These are phyloP conservation scores for Tetraneura akinire DNA, from an alignment of 1,140 invertebrate genomes.

Conservation along the genomic window DNA sequence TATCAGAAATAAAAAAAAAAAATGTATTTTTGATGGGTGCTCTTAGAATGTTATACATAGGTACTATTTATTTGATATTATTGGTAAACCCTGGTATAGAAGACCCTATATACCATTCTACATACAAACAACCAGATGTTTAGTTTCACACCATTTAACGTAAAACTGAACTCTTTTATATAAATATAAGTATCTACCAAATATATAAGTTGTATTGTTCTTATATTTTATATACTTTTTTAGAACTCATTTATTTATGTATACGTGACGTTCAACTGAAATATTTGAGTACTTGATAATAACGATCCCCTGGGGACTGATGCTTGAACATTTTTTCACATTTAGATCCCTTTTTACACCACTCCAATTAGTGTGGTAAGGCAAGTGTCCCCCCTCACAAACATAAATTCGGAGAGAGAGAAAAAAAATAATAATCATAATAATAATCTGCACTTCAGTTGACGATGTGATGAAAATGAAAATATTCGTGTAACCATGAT, in stretches of 20 bases:
- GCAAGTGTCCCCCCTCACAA: constrained; percentile 10
- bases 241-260: constrained; percentile 34
- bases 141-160: not conserved
- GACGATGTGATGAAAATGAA: not conserved
- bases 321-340: constrained; percentile 17
- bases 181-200: not conserved
- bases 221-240: constrained; percentile 29
- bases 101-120: not conserved
- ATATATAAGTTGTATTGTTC: constrained; percentile 33
- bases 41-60: not conserved
- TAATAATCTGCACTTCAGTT: not conserved
- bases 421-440: too few relatives aligned
- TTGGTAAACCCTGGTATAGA: not conserved
- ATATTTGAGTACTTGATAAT: constrained; percentile 42
- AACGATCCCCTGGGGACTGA: constrained; percentile 25
- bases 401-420: not conserved
- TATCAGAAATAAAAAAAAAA: too few relatives aligned
- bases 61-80: constrained; percentile 15
- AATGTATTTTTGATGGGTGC: not conserved
- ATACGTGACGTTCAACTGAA: constrained; percentile 34
- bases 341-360: constrained; percentile 14
- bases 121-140: constrained; percentile 12
- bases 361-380: constrained; percentile 29
- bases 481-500: not conserved
- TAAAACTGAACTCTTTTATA: constrained; percentile 9